phyloP scores from a whole-genome alignment of 1,140 invertebrate genomes.

The Panulirus ornatus region DNA sequence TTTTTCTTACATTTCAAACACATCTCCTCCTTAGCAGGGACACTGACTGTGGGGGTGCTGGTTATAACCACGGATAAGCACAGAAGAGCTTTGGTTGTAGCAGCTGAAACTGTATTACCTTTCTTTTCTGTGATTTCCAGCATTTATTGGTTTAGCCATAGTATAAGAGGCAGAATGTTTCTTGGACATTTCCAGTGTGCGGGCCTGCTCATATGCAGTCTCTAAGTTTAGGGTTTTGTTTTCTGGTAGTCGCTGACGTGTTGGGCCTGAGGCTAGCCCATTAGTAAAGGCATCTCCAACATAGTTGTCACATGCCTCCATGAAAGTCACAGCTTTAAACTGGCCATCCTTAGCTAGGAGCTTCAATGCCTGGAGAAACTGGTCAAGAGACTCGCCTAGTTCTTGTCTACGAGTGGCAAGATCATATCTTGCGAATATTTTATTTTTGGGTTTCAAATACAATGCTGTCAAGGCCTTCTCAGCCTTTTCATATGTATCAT shows the following conservation, averaged over 20 bases:
- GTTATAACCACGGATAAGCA: neutral
- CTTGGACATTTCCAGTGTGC: neutral
- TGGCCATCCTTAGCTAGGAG: neutral
- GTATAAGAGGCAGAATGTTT: conserved; percentile 28
- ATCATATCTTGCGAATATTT: no score
- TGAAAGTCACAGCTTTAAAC: neutral
- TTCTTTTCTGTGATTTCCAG: neutral
- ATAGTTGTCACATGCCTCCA: no score
- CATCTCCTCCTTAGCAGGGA: neutral
- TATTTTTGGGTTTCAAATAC: no score
- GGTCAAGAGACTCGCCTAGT: neutral
- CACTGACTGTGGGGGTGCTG: neutral
- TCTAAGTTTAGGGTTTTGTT: neutral
- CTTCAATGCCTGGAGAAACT: neutral
- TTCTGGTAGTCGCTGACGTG: neutral
- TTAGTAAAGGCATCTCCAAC: neutral
- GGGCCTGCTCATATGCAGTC: neutral
- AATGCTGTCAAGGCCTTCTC: no score
- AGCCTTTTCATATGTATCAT: no score
- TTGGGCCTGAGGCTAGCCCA: neutral
- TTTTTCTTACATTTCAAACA: conserved; percentile 11
- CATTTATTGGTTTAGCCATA: conserved; percentile 7
- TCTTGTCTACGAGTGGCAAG: no score
- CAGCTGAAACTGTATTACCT: neutral
- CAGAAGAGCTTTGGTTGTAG: neutral